phyloP scores from a whole-genome alignment of 1,140 invertebrate genomes.

The Diorhabda elongata region DNA sequence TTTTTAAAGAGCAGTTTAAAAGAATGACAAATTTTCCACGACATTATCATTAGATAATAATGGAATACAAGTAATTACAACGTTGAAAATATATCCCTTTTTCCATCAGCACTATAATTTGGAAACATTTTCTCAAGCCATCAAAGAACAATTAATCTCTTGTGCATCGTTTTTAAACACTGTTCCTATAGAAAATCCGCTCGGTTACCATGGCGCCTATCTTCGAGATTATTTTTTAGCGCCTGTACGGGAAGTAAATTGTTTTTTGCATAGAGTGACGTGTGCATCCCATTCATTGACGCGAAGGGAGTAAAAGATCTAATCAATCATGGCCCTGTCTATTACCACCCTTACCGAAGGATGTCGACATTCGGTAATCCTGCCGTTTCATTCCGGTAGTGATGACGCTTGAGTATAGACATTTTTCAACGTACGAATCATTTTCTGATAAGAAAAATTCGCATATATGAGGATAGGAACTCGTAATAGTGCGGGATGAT shows the following conservation, averaged over 20 bases:
- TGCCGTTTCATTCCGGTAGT: constrained; percentile 15
- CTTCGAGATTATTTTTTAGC: constrained; percentile 10
- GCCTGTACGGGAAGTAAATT: constrained; percentile 11
- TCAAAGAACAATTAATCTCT: constrained; percentile 11
- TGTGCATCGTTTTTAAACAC: neutral
- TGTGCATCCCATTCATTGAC: constrained; percentile 20
- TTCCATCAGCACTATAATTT: too few species aligned
- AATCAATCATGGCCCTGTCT: constrained; percentile 28
- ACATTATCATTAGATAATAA: too few species aligned
- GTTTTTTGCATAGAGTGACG: constrained; percentile 13
- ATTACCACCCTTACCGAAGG: constrained; percentile 24
- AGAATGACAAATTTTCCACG: too few species aligned
- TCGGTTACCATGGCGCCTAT: constrained; percentile 6
- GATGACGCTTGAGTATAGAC: constrained; percentile 4
- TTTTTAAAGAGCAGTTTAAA: too few species aligned
- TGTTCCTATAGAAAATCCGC: neutral
- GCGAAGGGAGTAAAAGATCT: constrained; percentile 9
- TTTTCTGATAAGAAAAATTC: constrained; percentile 27
- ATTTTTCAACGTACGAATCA: constrained; percentile 24
- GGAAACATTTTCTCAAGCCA: too few species aligned
- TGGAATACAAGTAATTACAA: too few species aligned
- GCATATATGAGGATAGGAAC: constrained; percentile 21
- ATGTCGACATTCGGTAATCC: constrained; percentile 16
- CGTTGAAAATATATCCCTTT: too few species aligned
- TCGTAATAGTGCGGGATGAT: constrained; percentile 18